Base-by-base conservation (phyloP, 2,113 vertebrate genomes). In the Forbesichthys agassizii region DNA sequence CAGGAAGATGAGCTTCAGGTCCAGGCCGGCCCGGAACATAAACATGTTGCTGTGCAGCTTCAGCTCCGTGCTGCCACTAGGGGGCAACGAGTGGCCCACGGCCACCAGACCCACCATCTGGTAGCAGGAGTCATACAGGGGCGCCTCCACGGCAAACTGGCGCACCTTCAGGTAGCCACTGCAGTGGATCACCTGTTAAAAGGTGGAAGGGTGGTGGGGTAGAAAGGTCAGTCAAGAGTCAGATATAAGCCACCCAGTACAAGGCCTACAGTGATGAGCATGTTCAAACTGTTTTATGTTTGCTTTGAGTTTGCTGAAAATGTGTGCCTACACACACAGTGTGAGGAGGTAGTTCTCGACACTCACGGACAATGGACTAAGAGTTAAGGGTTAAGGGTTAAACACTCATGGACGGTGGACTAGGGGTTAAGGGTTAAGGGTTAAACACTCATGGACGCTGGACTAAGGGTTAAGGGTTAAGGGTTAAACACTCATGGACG, bases 41-140 rank as follows among this genome's bases (percentile, higher is more conserved):
- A 98, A 98, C 96, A 98, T 98, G 88, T 98, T 98, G 42, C 94
- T 96, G 83, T 97, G 93, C 27, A 98, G 95, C 79, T 97, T 98
- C 87, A 98, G 94, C 90, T 98, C 96, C 0, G 96, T 98, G 89
- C 96, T 92, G n/a, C 95, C 95, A 11, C 96, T 96, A 71, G 96
- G 95, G 0, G 96, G 96, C 65, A 98, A 80, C 0, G 96, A 97
- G 55, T 98, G 95, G 9, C 96, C 96, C 55, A 98, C 95, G 0
- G 96, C 96, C 89, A 98, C 95, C 80, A 98, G 89, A 54, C 96
- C 95, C 55, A 96, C 91, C 0, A 95, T 96, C 92, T 97, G 96
- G 85, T 95, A 96, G 33, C 96, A 97, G 74, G 95, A 95, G 54
- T 97, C 95, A 0, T 95, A 97, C 68, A 95, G 75, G 3, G 95